These are phyloP conservation scores for Phataginus tetradactyla DNA, from an alignment of 2,797 vertebrate genomes.

Conservation along the genomic window DNA sequence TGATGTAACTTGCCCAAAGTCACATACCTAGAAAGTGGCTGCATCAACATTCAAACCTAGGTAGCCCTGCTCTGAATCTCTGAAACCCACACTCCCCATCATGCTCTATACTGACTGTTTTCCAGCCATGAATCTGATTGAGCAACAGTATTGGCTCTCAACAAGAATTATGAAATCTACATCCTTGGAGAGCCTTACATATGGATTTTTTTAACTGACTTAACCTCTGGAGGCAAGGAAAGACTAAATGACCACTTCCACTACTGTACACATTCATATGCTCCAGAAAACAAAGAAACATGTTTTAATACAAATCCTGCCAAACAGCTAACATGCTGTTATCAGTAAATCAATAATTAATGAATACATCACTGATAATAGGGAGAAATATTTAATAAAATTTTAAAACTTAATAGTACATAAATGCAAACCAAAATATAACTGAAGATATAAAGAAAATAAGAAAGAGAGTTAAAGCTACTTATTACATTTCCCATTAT, in stretches of 20 bases:
- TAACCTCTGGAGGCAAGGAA: neutral
- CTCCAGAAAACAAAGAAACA: neutral
- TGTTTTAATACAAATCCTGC: neutral
- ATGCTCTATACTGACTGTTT: neutral
- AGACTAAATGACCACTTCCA: neutral
- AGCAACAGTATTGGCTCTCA: neutral
- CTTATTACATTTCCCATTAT: neutral
- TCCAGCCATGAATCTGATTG: neutral
- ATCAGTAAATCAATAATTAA: neutral
- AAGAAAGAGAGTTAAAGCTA: neutral
- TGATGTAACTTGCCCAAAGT: neutral
- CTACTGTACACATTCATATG: neutral
- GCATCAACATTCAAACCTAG: neutral
- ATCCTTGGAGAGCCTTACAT: neutral
- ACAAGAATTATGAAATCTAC: neutral
- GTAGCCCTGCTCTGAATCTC: neutral
- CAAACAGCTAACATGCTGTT: neutral
- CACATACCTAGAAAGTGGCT: neutral
- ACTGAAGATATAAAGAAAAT: neutral
- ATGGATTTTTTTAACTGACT: neutral
- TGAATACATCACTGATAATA: neutral
- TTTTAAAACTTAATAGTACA: neutral
- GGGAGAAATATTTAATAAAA: constrained; percentile 8
- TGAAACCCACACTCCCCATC: neutral
- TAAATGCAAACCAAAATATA: neutral